Conservation (phyloP, 2,113 vertebrate genomes). For the Felis chaus region DNA sequence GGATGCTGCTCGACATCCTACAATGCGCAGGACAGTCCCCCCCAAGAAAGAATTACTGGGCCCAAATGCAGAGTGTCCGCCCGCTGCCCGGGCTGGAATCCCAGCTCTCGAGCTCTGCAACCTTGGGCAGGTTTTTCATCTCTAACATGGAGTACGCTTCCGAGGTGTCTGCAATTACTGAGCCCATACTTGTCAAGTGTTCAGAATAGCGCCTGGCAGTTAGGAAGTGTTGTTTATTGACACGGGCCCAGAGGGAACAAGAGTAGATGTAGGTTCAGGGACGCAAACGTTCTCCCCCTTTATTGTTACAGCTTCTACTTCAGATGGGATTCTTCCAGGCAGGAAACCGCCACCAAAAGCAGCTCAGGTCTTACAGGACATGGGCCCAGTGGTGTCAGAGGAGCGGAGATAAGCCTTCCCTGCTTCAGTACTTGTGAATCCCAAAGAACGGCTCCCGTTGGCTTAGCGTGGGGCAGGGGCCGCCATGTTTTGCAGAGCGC, state of each 20-base stretch:
- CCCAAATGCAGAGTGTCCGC: fast-evolving
- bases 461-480: not conserved
- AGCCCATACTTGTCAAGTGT: not conserved
- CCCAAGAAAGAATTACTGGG: too few relatives aligned
- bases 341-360: not conserved
- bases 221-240: not conserved
- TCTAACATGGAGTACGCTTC: not conserved
- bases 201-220: not conserved
- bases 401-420: not conserved
- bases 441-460: not conserved
- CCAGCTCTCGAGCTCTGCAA: not conserved
- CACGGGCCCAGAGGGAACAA: not conserved
- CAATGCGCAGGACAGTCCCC: not conserved
- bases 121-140: not conserved
- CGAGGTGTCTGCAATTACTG: not conserved
- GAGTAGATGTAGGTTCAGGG: not conserved
- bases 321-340: not conserved
- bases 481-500: not conserved
- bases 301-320: not conserved
- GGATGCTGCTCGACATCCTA: not conserved
- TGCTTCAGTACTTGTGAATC: not conserved
- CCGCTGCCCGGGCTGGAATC: not conserved
- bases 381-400: not conserved
- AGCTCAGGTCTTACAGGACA: not conserved
- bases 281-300: not conserved